A percentile compares a stretch with the other conserved stretches of the same genome.
Conservation (phyloP, 2,888 invertebrate species). For the Cenopis cana region DNA sequence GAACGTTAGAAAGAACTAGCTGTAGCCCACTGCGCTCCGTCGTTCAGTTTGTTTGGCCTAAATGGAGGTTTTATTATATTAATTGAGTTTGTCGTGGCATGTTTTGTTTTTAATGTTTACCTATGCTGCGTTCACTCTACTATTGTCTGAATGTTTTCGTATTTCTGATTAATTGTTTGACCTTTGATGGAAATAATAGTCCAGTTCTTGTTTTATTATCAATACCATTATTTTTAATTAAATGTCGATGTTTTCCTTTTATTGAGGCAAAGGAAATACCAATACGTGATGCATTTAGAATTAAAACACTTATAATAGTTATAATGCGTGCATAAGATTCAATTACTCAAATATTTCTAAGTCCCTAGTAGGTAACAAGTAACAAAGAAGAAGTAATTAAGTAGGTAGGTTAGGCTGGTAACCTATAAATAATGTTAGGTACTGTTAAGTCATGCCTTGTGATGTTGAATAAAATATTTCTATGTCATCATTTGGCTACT, state of each 20-base stretch:
- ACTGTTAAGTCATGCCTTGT: no score
- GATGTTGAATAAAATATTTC: no score
- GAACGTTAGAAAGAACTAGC: slow-evolving; percentile 59
- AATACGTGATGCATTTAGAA: slow-evolving; percentile 6
- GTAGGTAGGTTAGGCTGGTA: no score
- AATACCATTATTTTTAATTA: slow-evolving; percentile 32
- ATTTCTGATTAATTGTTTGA: slow-evolving; percentile 42
- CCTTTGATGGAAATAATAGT: slow-evolving; percentile 32
- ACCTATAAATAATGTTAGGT: no score
- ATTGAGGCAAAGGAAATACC: slow-evolving; percentile 6
- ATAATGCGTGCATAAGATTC: not conserved
- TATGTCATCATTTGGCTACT: no score
- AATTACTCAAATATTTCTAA: slow-evolving; percentile 2
- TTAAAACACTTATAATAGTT: slow-evolving; percentile 13
- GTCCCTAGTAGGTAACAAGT: no score
- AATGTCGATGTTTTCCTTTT: slow-evolving; percentile 26
- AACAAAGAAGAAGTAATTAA: no score
- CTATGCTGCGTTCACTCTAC: slow-evolving; percentile 42
- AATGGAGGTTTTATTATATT: slow-evolving; percentile 72
- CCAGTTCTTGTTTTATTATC: slow-evolving; percentile 9
- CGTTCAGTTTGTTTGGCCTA: slow-evolving; percentile 63
- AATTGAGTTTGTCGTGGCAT: slow-evolving; percentile 65
- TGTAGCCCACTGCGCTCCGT: slow-evolving; percentile 62
- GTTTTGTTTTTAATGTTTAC: slow-evolving; percentile 54
- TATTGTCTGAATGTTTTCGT: slow-evolving; percentile 39